Evolutionary conservation across 2,888 invertebrate genomes (phyloP), one percentile per base, ranked within the genome.

Genomic region (Macrophya alboannulata): DNA sequence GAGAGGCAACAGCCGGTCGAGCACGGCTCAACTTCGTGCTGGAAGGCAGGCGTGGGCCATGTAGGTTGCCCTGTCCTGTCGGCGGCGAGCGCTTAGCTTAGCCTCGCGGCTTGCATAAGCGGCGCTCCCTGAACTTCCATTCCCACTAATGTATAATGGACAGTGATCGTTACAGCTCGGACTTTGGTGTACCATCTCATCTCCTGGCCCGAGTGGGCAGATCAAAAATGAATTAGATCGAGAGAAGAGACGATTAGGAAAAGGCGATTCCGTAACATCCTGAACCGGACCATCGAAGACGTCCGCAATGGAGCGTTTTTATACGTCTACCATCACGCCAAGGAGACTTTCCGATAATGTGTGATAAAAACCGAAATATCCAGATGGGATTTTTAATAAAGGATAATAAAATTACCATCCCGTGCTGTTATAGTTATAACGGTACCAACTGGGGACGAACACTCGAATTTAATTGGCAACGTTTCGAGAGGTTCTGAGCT

Each of bases 41-140:
- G 17, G 10, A 37, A n/a, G n/a, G n/a, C 65, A 82, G 83, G 84
- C 86, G 86, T 86, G 86, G 86, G 86, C 86, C 86, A 86, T 86
- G 86, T 86, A 86, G 86, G 85, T 71, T 83, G 83, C 48, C 71
- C 81, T 72, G 85, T 85, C 82, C 71, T 85, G 85, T 85, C 85
- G 71, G 72, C 85, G 71, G 45, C 81, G 68, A 85, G n/a, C 71
- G 84, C 81, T 79, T 82, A 65, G 68, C 83, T 17, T n/a, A 43
- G 48, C 83, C 83, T 31, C n/a, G 31, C 25, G 77, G 77, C 81
- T 81, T 81, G 81, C 81, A 81, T 83, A 68, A 83, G 45, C 65
- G 83, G 65, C 83, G 83, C 83, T 83, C 83, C 83, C 68, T 83
- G 83, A 83, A 83, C 83, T 83, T 40, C 83, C 48, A 83, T 83